A percentile compares a stretch with the other conserved stretches of the same genome.
phyloP scores from a whole-genome alignment of 2,888 invertebrate genomes.

The Metellina segmentata region DNA sequence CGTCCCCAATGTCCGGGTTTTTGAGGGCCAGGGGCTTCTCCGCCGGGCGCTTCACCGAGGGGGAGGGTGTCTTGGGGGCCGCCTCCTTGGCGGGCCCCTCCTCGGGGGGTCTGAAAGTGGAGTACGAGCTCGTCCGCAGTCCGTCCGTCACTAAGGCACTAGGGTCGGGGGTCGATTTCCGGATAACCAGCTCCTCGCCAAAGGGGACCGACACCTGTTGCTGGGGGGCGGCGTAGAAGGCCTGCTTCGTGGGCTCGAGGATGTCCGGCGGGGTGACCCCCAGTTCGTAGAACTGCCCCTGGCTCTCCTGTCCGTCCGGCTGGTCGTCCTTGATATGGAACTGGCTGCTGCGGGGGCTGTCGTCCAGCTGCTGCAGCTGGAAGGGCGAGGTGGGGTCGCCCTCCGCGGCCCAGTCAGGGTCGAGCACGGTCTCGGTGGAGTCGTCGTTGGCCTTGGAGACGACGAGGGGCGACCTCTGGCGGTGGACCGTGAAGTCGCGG shows the following conservation, averaged over 20 bases:
- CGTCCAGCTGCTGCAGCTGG: conserved; percentile 71
- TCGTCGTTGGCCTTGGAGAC: conserved; percentile 55
- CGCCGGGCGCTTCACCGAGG: background rate
- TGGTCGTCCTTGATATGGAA: conserved; percentile 70
- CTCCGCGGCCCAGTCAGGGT: conserved; percentile 39
- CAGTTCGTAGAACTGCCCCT: conserved; percentile 61
- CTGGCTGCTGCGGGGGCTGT: conserved; percentile 71
- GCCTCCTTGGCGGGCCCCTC: conserved; percentile 23
- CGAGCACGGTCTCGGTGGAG: conserved; percentile 6
- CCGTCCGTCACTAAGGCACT: conserved; percentile 70
- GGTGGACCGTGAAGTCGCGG: conserved; percentile 65
- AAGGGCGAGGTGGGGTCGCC: conserved; percentile 55
- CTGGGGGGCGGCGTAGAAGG: conserved; percentile 38
- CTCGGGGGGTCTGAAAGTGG: conserved; percentile 64
- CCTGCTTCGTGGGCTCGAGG: conserved; percentile 65
- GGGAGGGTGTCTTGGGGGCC: conserved; percentile 34
- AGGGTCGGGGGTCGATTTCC: conserved; percentile 50
- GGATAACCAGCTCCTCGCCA: conserved; percentile 61
- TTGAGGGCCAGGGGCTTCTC: conserved; percentile 42
- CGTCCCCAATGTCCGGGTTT: conserved; percentile 68
- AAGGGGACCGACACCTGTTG: conserved; percentile 52
- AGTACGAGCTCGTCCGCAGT: conserved; percentile 62
- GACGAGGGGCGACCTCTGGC: conserved; percentile 57
- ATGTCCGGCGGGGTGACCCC: conserved; percentile 69
- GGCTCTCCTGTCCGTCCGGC: conserved; percentile 61